Evolutionary conservation across 1,140 invertebrate genomes (phyloP).

Genomic region (Bicyclus anynana): DNA sequence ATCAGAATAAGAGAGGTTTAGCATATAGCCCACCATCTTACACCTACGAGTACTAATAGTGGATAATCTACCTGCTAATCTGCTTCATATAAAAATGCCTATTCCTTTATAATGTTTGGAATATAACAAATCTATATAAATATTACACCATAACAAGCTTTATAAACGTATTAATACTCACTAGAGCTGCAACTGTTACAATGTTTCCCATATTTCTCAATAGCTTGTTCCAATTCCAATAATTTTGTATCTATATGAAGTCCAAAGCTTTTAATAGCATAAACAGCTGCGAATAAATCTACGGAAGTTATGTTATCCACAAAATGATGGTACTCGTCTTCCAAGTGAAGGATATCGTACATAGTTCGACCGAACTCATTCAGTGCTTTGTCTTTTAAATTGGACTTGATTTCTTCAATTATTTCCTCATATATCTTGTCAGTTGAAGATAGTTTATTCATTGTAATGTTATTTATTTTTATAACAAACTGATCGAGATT

Average conservation of each 20-base stretch:
- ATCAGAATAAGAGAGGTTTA: too few species aligned
- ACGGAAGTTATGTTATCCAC: constrained; percentile 17
- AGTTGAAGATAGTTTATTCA: constrained; percentile 9
- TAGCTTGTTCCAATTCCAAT: constrained; percentile 8
- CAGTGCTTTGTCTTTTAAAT: constrained; percentile 34
- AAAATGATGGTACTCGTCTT: constrained; percentile 43
- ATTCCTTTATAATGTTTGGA: too few species aligned
- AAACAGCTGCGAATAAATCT: constrained; percentile 10
- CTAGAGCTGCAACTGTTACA: constrained; percentile 27
- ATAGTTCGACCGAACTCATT: constrained; percentile 35
- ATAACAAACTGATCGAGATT: constrained; percentile 20
- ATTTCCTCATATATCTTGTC: constrained; percentile 20
- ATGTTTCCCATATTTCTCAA: constrained; percentile 26
- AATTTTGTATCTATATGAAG: constrained; percentile 28
- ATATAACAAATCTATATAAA: neutral
- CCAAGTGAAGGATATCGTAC: constrained; percentile 41
- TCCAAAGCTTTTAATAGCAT: constrained; percentile 21
- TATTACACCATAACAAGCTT: neutral
- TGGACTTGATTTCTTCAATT: constrained; percentile 23
- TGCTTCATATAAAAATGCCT: too few species aligned
- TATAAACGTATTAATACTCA: constrained; percentile 5
- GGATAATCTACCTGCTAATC: too few species aligned
- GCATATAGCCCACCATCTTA: too few species aligned
- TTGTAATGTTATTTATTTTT: neutral
- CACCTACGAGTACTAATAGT: too few species aligned